A percentile compares a stretch with the other conserved stretches of the same genome.
These are phyloP conservation scores for Mus minutoides DNA, from an alignment of 2,797 vertebrate genomes.

Conservation along the genomic window DNA sequence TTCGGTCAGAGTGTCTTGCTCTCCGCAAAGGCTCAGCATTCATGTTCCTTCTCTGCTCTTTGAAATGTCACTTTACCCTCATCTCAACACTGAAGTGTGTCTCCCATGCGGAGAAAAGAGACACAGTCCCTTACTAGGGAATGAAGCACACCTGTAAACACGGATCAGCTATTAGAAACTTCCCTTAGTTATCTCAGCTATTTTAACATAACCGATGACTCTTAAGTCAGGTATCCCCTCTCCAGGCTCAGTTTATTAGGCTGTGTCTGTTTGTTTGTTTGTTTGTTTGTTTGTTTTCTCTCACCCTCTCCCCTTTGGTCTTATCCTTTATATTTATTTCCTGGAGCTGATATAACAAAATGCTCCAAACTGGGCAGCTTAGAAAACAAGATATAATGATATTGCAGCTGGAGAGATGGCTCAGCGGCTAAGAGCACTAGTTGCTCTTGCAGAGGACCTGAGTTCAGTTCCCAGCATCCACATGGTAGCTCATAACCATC, in stretches of 20 bases:
- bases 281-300: no score
- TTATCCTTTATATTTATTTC: not conserved
- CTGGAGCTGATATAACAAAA: not conserved
- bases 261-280: no score
- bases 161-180: not conserved
- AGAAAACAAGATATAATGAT: not conserved
- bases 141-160: not conserved
- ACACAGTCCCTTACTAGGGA: not conserved
- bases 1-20: not conserved
- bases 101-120: not conserved
- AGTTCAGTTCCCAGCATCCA: not conserved
- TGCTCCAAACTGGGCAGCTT: not conserved
- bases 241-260: not conserved
- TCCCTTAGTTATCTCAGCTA: no score
- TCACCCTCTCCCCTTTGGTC: not conserved
- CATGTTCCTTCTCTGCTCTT: not conserved
- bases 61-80: not conserved
- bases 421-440: not conserved
- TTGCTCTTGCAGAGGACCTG: not conserved
- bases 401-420: not conserved
- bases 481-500: not conserved
- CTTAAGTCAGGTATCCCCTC: not conserved
- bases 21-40: not conserved
- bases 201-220: not conserved
- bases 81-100: not conserved